Evolutionary conservation across 2,888 invertebrate genomes (phyloP), one percentile per base, ranked within the genome.

Genomic region (Emesis furor): DNA sequence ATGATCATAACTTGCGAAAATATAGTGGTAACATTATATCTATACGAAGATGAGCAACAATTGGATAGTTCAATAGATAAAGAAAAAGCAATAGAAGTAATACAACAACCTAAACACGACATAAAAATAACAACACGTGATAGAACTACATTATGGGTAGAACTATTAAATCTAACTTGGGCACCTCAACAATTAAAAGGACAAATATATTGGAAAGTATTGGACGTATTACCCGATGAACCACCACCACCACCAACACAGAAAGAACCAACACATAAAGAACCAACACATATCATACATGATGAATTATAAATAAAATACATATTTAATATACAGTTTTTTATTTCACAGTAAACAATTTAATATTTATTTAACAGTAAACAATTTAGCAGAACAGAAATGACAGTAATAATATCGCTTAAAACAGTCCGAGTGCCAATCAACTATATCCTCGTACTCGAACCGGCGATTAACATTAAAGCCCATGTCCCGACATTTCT

Each of bases 271-370:
- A 24, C 24, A 24, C 24, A 24, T 24, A 24, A 24, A 24, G 24
- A 24, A 24, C 24, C 24, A 24, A 24, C 24, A 24, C 24, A 24
- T 24, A 24, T 24, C 24, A 24, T 24, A 24, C 24, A 24, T 24
- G 24, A 24, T 24, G 24, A 24, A 24, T 24, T 24, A 24, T 24
- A 24, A 24, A 24, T 24, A 24, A 24, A 24, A 24, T 24, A 24
- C 24, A 24, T 24, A 24, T 24, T 24, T 24, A 24, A 24, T 24
- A 24, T 24, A 55, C n/a, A 55, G 55, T 55, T 55, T 55, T 55
- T 55, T 55, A 55, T 55, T 55, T 55, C n/a, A 55, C 1, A 55
- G n/a, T 55, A 55, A 55, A 55, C 55, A 55, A n/a, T 55, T 55
- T 55, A 55, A 1, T 3, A 24, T 24, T 24, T 24, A 24, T 24